Percentiles rank a stretch among this genome's conserved stretches.
Evolutionary conservation across 2,888 invertebrate genomes (phyloP).

Genomic region (Apamea crenata): DNA sequence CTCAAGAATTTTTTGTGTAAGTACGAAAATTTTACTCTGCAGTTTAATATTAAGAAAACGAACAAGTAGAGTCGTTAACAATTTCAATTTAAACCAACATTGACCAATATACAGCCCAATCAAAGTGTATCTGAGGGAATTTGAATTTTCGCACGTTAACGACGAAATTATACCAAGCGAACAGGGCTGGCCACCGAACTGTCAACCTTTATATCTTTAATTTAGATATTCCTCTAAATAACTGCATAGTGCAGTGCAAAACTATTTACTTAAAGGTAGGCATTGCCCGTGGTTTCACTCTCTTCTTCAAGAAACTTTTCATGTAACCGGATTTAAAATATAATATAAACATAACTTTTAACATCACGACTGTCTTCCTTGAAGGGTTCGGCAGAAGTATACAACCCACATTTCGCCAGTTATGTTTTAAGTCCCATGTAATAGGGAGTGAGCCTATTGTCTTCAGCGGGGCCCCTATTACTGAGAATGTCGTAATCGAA

Average conservation of each 20-base stretch:
- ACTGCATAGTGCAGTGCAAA: constrained; percentile 25
- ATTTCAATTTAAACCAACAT: constrained; percentile 37
- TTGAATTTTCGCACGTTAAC: constrained; percentile 57
- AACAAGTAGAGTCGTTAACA: background rate
- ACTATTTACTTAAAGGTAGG: constrained; percentile 10
- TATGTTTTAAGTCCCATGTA: no score
- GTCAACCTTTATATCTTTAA: constrained; percentile 33
- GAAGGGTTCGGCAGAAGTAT: no score
- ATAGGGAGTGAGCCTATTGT: no score
- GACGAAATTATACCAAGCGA: constrained; percentile 51
- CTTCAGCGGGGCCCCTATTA: no score
- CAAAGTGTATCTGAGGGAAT: constrained; percentile 37
- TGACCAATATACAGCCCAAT: constrained; percentile 46
- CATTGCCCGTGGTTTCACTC: background rate
- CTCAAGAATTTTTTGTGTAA: background rate
- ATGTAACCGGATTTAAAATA: no score
- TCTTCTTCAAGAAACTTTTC: background rate
- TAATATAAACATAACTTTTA: no score
- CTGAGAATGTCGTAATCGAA: no score
- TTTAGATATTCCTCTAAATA: constrained; percentile 51
- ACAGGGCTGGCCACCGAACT: constrained; percentile 15
- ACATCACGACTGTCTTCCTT: no score
- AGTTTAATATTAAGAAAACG: background rate
- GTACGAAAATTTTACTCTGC: background rate
- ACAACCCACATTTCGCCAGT: no score